Conservation (phyloP, 2,113 vertebrate genomes). For the Pluvialis apricaria region DNA sequence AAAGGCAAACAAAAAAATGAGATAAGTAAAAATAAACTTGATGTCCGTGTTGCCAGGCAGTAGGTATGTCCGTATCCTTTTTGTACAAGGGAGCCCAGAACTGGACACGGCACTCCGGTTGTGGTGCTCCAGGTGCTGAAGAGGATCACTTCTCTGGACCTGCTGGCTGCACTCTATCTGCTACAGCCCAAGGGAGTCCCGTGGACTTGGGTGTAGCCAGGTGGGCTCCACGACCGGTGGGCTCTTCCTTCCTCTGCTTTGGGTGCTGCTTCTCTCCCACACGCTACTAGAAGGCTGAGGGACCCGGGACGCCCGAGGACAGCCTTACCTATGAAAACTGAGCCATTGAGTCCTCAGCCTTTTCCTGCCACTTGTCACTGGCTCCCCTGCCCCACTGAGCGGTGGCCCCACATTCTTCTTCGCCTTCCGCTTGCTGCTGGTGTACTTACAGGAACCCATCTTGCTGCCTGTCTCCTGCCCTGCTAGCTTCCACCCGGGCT, state of each 20-base stretch:
- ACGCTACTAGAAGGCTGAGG: not conserved
- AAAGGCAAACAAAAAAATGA: not conserved
- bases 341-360: not conserved
- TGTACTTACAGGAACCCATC: not conserved
- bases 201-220: not conserved
- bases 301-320: not conserved
- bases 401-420: not conserved
- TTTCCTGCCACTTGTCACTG: not conserved
- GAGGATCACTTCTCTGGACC: no score
- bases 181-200: not conserved
- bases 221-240: no score
- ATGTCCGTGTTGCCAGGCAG: not conserved
- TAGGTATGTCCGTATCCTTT: not conserved
- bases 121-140: not conserved
- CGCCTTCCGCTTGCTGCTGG: not conserved
- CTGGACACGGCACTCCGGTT: not conserved
- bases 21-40: not conserved
- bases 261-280: not conserved
- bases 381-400: not conserved
- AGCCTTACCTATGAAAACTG: not conserved
- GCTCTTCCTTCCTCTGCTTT: not conserved
- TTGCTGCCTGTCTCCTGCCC: not conserved
- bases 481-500: not conserved
- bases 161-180: not conserved
- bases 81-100: accelerated